A percentile compares a stretch with the other conserved stretches of the same genome.
Evolutionary conservation across 92 coral and sea anemone genomes (phyloP).

Genomic region (Porites cylindrica): DNA sequence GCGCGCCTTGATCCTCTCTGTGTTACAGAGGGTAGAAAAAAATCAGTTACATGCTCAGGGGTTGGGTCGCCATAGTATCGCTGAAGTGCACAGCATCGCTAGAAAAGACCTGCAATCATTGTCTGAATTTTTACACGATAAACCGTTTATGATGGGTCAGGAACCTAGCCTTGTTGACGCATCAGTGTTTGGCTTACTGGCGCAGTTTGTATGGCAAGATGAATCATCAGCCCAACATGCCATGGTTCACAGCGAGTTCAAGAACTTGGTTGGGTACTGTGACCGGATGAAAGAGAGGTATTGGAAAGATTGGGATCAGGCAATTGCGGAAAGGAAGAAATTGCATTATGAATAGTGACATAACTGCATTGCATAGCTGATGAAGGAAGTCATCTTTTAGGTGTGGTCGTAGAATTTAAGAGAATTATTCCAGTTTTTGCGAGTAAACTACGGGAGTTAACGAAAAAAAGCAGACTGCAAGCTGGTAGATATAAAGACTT

Average conservation of each 20-base stretch:
- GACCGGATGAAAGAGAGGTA: slow-evolving; percentile 65
- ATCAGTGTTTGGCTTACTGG: slow-evolving; percentile 73
- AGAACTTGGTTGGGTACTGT: slow-evolving; percentile 61
- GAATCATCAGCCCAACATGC: slow-evolving; percentile 47
- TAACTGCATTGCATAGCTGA: neutral
- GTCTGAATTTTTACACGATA: slow-evolving; percentile 50
- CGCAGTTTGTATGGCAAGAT: slow-evolving; percentile 80
- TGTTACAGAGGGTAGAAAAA: slow-evolving; percentile 29
- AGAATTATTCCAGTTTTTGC: too few species aligned
- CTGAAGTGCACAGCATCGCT: slow-evolving; percentile 69
- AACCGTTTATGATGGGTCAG: slow-evolving; percentile 74
- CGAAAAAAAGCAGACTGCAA: too few species aligned
- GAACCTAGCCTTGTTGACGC: slow-evolving; percentile 73
- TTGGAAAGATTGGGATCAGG: slow-evolving; percentile 76
- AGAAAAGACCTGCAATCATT: slow-evolving; percentile 61
- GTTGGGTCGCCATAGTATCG: slow-evolving; percentile 68
- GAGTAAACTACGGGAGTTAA: too few species aligned
- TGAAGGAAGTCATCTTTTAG: too few species aligned
- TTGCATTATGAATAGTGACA: slow-evolving; percentile 13
- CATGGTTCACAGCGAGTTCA: slow-evolving; percentile 59
- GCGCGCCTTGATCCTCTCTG: slow-evolving; percentile 33
- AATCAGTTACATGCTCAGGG: slow-evolving; percentile 67
- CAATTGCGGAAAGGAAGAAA: slow-evolving; percentile 54
- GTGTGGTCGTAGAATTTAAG: too few species aligned
- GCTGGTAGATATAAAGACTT: too few species aligned